Evolutionary conservation across 2,797 vertebrate genomes (phyloP), one percentile per base, ranked within the genome.

Genomic region (Intellagama lesueurii): DNA sequence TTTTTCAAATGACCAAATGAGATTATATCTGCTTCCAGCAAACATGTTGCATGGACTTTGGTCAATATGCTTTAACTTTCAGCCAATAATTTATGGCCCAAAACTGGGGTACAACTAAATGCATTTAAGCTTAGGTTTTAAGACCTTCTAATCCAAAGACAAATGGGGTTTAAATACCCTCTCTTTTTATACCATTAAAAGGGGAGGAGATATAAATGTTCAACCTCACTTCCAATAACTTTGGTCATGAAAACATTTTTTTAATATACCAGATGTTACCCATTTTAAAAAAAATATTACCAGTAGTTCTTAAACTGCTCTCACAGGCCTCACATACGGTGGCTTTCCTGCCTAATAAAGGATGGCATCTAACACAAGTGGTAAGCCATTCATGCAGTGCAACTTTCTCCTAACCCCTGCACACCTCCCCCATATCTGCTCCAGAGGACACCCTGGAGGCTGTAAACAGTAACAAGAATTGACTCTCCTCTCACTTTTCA

Each of bases 61-160:
- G 47, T 82, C 85, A 86, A 90, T 82, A 86, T 90, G 78, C 40
- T 90, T 64, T 85, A 79, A 78, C 82, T n/a, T 82, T 89, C 52
- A 81, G 40, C 60, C 40, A 81, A 69, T 81, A 86, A 75, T 81
- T 80, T 72, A 44, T 64, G 9, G 68, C 60, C 69, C 69, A 52
- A 24, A 81, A 75, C 69, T 66, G 40, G n/a, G 44, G 40, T 76
- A 81, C n/a, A 76, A 89, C 78, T 40, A 76, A 19, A 80, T 81
- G 19, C 83, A 85, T 73, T 85, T 80, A 47, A 28, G 72, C 30
- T 66, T 49, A 35, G 26, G 8, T 66, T 72, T 72, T 56, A n/a
- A 68, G 24, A 77, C 70, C 56, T 86, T 86, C 69, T 82, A 86
- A 89, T 89, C 70, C 78, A 81, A 75, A 35, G 35, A 28, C 22